phyloP scores from a whole-genome alignment of 1,140 invertebrate genomes.

The Zaprionus capensis region DNA sequence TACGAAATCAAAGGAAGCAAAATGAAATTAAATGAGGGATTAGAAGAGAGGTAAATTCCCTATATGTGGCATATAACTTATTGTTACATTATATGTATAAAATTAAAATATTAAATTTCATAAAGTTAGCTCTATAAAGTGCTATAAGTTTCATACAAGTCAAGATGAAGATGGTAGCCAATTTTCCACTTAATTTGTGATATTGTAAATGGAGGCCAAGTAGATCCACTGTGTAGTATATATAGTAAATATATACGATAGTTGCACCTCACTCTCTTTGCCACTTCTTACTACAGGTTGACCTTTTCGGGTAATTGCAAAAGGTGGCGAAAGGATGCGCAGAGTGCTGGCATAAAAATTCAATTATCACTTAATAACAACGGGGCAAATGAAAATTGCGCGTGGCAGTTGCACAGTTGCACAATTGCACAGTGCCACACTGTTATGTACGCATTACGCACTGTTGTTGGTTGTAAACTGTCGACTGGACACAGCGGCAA shows the following conservation, averaged over 20 bases:
- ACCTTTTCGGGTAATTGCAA: slow-evolving; percentile 32
- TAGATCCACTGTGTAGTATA: neutral
- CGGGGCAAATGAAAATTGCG: slow-evolving; percentile 68
- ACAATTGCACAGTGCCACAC: slow-evolving; percentile 35
- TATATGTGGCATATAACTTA: too few relatives aligned
- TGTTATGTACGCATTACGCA: slow-evolving; percentile 41
- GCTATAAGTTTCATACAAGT: neutral
- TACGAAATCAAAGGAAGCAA: too few relatives aligned
- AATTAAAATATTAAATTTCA: neutral
- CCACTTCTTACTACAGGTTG: neutral
- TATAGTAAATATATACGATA: neutral
- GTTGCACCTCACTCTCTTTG: neutral
- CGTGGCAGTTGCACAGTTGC: slow-evolving; percentile 51
- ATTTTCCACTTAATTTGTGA: neutral
- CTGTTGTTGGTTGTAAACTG: slow-evolving; percentile 32
- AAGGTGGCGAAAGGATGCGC: slow-evolving; percentile 25
- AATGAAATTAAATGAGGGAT: too few relatives aligned
- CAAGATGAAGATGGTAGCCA: neutral
- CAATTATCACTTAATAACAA: slow-evolving; percentile 81
- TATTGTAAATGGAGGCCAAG: neutral
- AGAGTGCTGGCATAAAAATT: slow-evolving; percentile 69
- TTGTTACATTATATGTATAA: too few relatives aligned
- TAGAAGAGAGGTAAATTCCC: too few relatives aligned
- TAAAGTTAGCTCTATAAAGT: neutral
- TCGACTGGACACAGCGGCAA: slow-evolving; percentile 16